Conservation (phyloP, 2,113 vertebrate species). For the Eurystomus gularis region DNA sequence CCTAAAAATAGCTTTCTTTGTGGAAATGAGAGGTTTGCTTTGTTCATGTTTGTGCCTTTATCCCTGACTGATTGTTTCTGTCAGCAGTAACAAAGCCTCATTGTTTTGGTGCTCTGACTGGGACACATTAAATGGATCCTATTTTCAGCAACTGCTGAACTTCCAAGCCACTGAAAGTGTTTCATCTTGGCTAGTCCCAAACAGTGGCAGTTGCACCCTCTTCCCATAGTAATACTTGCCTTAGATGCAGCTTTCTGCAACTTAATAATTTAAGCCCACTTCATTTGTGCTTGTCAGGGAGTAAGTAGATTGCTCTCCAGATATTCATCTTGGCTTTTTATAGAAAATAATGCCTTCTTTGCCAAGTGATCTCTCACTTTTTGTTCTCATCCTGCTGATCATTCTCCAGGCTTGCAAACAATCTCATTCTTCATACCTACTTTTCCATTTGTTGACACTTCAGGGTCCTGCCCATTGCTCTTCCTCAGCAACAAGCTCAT, state of each 20-base stretch:
- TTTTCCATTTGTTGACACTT: conserved; percentile 41
- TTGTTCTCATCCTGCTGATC: conserved; percentile 6
- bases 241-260: background rate
- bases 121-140: fast-evolving
- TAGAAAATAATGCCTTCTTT: background rate
- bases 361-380: conserved; percentile 1
- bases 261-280: background rate
- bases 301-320: background rate
- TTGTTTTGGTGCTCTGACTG: background rate
- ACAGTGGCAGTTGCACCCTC: background rate
- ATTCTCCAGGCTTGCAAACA: background rate
- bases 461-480: conserved; percentile 21
- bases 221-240: background rate
- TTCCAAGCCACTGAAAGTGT: background rate
- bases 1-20: background rate
- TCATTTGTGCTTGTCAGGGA: background rate
- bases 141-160: background rate
- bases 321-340: background rate
- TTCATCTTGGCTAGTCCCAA: background rate
- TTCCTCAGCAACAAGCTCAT: conserved; percentile 37
- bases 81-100: background rate
- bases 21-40: background rate
- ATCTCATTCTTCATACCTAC: conserved; percentile 44
- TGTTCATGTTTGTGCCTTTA: background rate
- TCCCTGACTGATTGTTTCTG: background rate